A percentile compares a stretch with the other conserved stretches of the same genome.
phyloP scores from a whole-genome alignment of 2,888 invertebrate genomes.

The Stenoptilia bipunctidactyla region DNA sequence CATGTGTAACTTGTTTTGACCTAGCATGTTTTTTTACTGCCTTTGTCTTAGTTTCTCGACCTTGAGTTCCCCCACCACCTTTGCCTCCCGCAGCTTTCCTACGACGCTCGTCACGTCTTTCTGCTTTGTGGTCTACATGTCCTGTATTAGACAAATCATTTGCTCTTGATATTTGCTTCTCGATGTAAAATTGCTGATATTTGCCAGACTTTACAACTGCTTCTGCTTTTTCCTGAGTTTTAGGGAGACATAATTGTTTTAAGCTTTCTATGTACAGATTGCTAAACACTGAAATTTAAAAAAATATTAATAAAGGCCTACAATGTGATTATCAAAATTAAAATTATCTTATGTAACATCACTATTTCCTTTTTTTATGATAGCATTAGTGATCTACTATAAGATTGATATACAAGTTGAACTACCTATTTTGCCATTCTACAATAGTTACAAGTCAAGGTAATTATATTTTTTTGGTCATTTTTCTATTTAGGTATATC shows the following conservation, averaged over 20 bases:
- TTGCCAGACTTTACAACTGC: constrained; percentile 77
- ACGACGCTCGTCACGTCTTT: constrained; percentile 88
- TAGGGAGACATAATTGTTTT: constrained; percentile 75
- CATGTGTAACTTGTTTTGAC: constrained; percentile 70
- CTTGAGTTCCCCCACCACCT: constrained; percentile 92
- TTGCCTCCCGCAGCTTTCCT: constrained; percentile 90
- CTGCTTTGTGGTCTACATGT: constrained; percentile 69
- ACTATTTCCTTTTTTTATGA: too few species aligned
- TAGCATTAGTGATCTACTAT: too few species aligned
- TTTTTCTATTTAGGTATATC: too few species aligned
- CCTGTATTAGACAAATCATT: constrained; percentile 36
- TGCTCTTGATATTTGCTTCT: constrained; percentile 72
- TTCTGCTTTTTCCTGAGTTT: constrained; percentile 77
- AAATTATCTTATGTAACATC: too few species aligned
- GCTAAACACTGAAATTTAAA: constrained; percentile 67
- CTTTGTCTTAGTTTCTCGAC: constrained; percentile 95
- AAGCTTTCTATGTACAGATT: constrained; percentile 77
- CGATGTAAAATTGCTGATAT: constrained; percentile 81
- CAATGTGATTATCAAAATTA: too few species aligned
- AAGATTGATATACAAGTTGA: too few species aligned
- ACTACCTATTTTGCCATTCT: too few species aligned
- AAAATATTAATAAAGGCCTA: background rate
- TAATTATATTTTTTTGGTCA: too few species aligned
- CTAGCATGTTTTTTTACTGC: constrained; percentile 86
- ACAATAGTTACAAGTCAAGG: too few species aligned